These are phyloP conservation scores for Tethya wilhelma DNA, from an alignment of 37 sponge, comb jelly and placozoan species.

Conservation along the genomic window DNA sequence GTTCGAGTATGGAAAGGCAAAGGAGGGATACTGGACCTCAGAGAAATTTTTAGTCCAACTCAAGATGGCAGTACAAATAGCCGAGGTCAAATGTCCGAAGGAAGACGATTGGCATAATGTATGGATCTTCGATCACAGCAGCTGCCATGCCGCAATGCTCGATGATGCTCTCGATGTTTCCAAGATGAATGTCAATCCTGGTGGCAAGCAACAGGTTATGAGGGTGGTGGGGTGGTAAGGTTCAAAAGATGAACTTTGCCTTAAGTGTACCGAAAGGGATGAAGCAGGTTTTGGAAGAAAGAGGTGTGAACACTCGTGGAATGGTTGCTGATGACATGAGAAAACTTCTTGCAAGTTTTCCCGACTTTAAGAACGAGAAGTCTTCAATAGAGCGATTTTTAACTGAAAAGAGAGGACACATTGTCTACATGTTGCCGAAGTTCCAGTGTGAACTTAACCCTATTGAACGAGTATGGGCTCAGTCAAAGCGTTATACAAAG, in stretches of 20 bases:
- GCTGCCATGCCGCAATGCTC: constrained; percentile 42
- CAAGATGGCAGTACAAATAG: constrained; percentile 28
- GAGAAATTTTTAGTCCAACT: constrained; percentile 47
- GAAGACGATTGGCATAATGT: constrained; percentile 31
- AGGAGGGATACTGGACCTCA: constrained; percentile 46
- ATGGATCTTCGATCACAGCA: constrained; percentile 62
- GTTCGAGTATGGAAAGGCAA: constrained; percentile 22
- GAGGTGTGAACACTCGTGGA: constrained; percentile 11
- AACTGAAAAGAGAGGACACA: constrained; percentile 17
- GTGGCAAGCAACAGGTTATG: constrained; percentile 25
- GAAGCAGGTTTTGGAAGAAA: constrained; percentile 3
- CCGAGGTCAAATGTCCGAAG: constrained; percentile 37
- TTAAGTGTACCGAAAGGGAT: constrained; percentile 34
- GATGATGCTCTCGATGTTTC: constrained; percentile 33
- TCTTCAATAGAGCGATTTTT: constrained; percentile 9
- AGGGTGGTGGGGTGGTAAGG: constrained; percentile 30
- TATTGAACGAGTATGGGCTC: constrained; percentile 40
- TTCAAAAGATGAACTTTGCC: constrained; percentile 30
- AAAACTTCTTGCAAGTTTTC: constrained; percentile 11
- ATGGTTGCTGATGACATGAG: constrained; percentile 32
- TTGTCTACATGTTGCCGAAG: constrained; percentile 46
- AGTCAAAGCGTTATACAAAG: constrained; percentile 17
- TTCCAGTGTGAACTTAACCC: constrained; percentile 57
- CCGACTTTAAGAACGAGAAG: constrained; percentile 39
- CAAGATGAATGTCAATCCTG: constrained; percentile 41